phyloP scores from a whole-genome alignment of 92 coral and sea anemone species.

The Pocillopora grandis region DNA sequence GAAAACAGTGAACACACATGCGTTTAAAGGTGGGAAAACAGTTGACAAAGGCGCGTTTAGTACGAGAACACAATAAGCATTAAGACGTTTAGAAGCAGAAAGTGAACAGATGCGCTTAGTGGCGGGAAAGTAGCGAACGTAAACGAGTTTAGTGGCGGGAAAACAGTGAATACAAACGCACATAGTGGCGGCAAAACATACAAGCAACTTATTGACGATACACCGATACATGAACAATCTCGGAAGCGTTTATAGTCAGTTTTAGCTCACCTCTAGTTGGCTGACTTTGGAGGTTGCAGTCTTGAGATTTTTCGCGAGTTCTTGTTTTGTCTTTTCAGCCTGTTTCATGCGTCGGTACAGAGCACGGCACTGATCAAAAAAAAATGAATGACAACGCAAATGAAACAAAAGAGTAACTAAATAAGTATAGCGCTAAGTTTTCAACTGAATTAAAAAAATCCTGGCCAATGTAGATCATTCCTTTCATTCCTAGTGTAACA shows the following conservation, averaged over 20 bases:
- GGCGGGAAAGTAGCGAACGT: no score
- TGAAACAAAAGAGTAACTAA: background rate
- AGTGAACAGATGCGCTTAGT: no score
- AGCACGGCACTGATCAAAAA: slow-evolving; percentile 74
- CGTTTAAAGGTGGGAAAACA: no score
- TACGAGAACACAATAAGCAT: no score
- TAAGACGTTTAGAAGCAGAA: no score
- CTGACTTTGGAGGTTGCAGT: slow-evolving; percentile 71
- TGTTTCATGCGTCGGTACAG: slow-evolving; percentile 86
- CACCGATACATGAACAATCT: background rate
- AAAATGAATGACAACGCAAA: background rate
- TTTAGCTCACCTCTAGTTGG: slow-evolving; percentile 78
- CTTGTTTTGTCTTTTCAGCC: slow-evolving; percentile 76
- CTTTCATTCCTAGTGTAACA: no score
- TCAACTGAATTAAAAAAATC: no score
- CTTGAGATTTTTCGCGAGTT: slow-evolving; percentile 56
- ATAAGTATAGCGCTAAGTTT: background rate
- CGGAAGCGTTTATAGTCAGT: background rate
- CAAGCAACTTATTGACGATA: background rate
- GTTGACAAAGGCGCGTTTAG: no score
- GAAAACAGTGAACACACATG: no score
- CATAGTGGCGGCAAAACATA: background rate
- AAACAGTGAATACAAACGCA: no score
- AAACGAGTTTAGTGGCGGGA: no score
- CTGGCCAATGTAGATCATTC: no score